Evolutionary conservation across 2,888 invertebrate genomes (phyloP).

Genomic region (Tipula unca): DNA sequence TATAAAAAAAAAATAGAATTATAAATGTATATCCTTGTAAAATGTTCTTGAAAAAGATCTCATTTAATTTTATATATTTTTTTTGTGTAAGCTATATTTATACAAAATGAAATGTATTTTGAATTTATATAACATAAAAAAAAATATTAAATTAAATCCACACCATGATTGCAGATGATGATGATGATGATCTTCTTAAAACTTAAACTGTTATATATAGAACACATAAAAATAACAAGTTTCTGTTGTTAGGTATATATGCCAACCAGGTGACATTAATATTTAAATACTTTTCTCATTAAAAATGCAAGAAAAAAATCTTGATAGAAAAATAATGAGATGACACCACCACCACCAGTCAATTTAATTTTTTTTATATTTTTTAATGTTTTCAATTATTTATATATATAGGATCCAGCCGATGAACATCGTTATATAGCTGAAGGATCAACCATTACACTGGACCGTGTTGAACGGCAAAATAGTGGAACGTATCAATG

Average conservation of each 20-base stretch:
- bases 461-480: conserved; percentile 23
- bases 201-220: not conserved
- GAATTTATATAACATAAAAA: not conserved
- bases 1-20: not conserved
- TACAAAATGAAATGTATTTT: not conserved
- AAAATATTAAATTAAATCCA: not conserved
- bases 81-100: not conserved
- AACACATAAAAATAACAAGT: not conserved
- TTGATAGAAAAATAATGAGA: not conserved
- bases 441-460: conserved; percentile 22
- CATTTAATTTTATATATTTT: not conserved
- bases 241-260: not conserved
- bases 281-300: not conserved
- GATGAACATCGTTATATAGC: conserved; percentile 15
- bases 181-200: conserved; percentile 14
- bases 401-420: conserved; percentile 21
- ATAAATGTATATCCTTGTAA: not conserved
- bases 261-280: not conserved
- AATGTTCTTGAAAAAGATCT: not conserved
- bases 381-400: not conserved
- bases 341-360: not conserved
- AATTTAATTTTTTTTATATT: not conserved
- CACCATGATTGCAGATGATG: not conserved
- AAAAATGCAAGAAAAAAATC: not conserved
- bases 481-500: conserved; percentile 24